Percentiles rank a stretch among this genome's conserved stretches.
phyloP scores from a whole-genome alignment of 1,140 invertebrate species.

The Anoplophora glabripennis region DNA sequence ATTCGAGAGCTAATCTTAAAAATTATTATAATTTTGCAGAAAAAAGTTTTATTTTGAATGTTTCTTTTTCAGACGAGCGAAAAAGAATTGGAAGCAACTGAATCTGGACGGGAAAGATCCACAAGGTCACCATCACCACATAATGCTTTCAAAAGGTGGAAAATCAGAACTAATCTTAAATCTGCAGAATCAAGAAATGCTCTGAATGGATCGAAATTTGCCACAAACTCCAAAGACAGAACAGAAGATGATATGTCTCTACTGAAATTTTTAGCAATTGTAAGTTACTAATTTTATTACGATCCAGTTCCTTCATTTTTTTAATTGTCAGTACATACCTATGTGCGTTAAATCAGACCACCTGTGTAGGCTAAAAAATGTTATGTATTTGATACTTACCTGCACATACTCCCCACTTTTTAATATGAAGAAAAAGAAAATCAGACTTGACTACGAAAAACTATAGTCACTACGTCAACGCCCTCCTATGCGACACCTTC shows the following conservation, averaged over 20 bases:
- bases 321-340: too few species aligned
- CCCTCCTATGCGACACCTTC: too few species aligned
- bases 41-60: too few species aligned
- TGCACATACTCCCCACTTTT: too few species aligned
- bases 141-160: constrained; percentile 46
- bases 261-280: constrained; percentile 62
- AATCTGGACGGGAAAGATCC: constrained; percentile 39
- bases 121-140: constrained; percentile 33
- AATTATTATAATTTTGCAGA: too few species aligned
- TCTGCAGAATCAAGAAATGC: constrained; percentile 29
- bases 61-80: constrained; percentile 44
- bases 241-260: constrained; percentile 56
- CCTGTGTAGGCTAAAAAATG: too few species aligned
- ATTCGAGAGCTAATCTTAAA: too few species aligned
- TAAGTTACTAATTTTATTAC: constrained; percentile 55
- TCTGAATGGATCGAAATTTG: constrained; percentile 28
- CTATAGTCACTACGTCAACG: too few species aligned
- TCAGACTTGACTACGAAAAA: too few species aligned
- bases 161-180: constrained; percentile 33
- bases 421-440: too few species aligned
- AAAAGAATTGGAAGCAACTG: constrained; percentile 43
- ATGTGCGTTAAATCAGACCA: too few species aligned
- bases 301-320: neutral
- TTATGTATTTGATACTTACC: too few species aligned
- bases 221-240: constrained; percentile 21